phyloP scores from a whole-genome alignment of 2,113 vertebrate genomes.

The Oncorhynchus tshawytscha region DNA sequence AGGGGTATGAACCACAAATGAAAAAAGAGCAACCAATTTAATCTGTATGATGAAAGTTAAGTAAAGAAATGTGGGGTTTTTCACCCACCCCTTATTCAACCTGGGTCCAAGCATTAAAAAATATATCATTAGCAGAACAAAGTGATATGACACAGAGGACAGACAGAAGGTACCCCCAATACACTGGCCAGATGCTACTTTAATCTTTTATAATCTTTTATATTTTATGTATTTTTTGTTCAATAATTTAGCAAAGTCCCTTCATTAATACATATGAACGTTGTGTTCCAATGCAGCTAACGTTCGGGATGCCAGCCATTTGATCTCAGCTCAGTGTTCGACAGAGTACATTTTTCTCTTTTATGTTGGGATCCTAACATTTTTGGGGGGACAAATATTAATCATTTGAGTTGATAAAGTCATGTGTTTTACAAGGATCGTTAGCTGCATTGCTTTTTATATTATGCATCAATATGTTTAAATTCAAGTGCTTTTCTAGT shows the following conservation, averaged over 20 bases:
- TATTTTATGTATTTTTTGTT: conserved; percentile 18
- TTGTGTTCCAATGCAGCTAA: neutral
- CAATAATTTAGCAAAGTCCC: conserved; percentile 13
- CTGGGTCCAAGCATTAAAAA: neutral
- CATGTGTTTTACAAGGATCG: too few relatives aligned
- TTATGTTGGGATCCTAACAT: neutral
- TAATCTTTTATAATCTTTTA: conserved; percentile 23
- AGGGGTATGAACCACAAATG: neutral
- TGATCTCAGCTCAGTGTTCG: conserved; percentile 10
- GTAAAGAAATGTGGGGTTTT: neutral
- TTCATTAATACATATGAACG: conserved; percentile 21
- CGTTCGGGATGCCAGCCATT: conserved; percentile 12
- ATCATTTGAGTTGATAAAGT: neutral
- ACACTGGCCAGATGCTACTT: conserved; percentile 24
- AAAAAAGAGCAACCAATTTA: neutral
- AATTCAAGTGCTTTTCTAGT: too few relatives aligned
- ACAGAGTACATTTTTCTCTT: conserved; percentile 13
- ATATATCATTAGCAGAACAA: neutral
- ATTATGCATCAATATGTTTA: too few relatives aligned
- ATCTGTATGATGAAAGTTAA: neutral
- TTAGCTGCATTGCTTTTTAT: too few relatives aligned
- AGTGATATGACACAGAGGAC: neutral
- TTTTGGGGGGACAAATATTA: neutral
- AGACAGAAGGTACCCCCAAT: neutral
- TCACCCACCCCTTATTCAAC: neutral